Evolutionary conservation across 2,797 vertebrate species (phyloP).

Genomic region (Lithobates pipiens): DNA sequence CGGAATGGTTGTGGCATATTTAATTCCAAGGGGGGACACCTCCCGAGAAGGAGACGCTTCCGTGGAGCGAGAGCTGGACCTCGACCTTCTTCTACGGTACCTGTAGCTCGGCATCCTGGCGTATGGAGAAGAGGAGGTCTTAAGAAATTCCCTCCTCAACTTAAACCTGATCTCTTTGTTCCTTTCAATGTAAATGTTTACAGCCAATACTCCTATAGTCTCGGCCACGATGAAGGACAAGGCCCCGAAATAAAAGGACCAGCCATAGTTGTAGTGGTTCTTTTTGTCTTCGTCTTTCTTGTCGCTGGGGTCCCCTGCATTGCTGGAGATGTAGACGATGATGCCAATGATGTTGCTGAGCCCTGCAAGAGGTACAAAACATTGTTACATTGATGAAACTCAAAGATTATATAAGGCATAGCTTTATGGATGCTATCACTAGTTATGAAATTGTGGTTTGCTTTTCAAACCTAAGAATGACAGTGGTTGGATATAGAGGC

Average conservation of each 20-base stretch:
- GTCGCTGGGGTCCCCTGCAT: slow-evolving; percentile 92
- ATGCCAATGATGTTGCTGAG: slow-evolving; percentile 98
- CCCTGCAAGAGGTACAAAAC: slow-evolving; percentile 73
- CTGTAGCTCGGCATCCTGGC: slow-evolving; percentile 93
- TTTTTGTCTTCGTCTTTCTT: slow-evolving; percentile 96
- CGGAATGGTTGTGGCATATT: slow-evolving; percentile 84
- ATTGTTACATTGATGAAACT: neutral
- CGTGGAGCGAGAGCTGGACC: slow-evolving; percentile 90
- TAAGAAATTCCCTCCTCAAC: slow-evolving; percentile 85
- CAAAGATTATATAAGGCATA: neutral
- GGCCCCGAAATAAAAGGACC: slow-evolving; percentile 97
- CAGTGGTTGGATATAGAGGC: too few species aligned
- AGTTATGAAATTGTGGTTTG: neutral
- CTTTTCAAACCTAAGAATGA: too few species aligned
- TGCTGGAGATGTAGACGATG: slow-evolving; percentile 98
- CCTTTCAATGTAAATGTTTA: slow-evolving; percentile 97
- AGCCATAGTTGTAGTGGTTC: slow-evolving; percentile 93
- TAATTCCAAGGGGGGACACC: slow-evolving; percentile 85
- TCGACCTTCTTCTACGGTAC: slow-evolving; percentile 86
- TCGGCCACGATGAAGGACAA: slow-evolving; percentile 96
- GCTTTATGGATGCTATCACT: neutral
- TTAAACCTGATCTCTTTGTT: slow-evolving; percentile 91
- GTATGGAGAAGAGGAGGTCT: slow-evolving; percentile 87
- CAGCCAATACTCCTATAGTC: slow-evolving; percentile 90
- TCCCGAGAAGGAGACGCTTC: slow-evolving; percentile 89